These are phyloP conservation scores for Caradrina kadenii DNA, from an alignment of 2,888 invertebrate species.

Conservation along the genomic window DNA sequence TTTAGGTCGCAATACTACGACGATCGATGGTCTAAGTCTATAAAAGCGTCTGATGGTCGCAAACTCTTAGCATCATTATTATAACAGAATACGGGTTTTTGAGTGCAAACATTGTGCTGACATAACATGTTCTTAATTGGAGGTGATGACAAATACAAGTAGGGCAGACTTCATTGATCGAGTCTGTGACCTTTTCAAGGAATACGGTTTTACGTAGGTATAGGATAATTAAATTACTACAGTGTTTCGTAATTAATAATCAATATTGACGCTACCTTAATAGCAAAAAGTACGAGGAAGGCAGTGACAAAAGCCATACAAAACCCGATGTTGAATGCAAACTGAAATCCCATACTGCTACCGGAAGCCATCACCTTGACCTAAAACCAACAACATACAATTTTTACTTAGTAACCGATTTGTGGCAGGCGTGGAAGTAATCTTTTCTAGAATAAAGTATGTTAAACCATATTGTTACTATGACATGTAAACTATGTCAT, in stretches of 20 bases:
- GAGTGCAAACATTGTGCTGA: neutral
- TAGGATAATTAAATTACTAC: slow-evolving; percentile 42
- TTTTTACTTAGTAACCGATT: neutral
- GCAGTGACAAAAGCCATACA: slow-evolving; percentile 94
- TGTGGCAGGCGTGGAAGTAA: too few species aligned
- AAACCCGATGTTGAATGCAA: slow-evolving; percentile 94
- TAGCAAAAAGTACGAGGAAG: slow-evolving; percentile 91
- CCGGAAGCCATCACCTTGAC: slow-evolving; percentile 86
- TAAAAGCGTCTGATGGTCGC: neutral
- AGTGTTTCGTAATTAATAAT: slow-evolving; percentile 42
- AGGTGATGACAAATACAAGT: slow-evolving; percentile 8
- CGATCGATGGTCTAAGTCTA: neutral
- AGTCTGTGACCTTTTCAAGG: slow-evolving; percentile 29
- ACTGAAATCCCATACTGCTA: slow-evolving; percentile 89
- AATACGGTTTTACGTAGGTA: slow-evolving; percentile 13
- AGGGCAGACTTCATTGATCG: slow-evolving; percentile 31
- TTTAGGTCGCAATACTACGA: neutral
- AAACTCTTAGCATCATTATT: neutral
- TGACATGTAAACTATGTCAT: neutral
- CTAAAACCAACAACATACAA: slow-evolving; percentile 67
- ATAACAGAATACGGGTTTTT: too few species aligned
- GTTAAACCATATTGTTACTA: neutral
- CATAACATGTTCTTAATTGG: neutral
- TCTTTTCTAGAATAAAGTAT: too few species aligned
- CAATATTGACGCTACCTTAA: slow-evolving; percentile 76